These are phyloP conservation scores for Hiodon tergisus DNA, from an alignment of 2,113 vertebrate genomes.

Conservation along the genomic window DNA sequence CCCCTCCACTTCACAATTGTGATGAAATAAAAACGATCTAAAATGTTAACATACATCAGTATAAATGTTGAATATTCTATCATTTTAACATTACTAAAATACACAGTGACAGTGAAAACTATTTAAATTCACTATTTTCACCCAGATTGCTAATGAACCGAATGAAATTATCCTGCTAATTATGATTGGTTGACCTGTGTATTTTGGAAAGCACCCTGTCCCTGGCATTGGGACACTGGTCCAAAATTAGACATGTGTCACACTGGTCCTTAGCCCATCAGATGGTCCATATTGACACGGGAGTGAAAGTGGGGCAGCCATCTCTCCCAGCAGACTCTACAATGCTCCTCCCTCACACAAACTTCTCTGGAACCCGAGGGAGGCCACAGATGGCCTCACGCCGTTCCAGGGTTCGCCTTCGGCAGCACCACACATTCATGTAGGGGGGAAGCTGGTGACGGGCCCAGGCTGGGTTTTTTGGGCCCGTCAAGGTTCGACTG, in stretches of 20 bases:
- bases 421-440: conserved; percentile 54
- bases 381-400: conserved; percentile 56
- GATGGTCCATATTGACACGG: conserved; percentile 64
- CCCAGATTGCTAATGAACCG: conserved; percentile 54
- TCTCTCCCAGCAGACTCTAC: conserved; percentile 54
- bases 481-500: conserved; percentile 13
- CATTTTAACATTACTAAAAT: neutral
- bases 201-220: conserved; percentile 59
- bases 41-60: neutral
- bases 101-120: conserved; percentile 10
- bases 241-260: conserved; percentile 67
- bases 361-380: conserved; percentile 30
- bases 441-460: conserved; percentile 14
- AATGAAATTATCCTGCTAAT: conserved; percentile 70
- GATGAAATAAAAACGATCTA: neutral
- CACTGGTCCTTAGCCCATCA: conserved; percentile 64
- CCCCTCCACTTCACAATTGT: neutral
- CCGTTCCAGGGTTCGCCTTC: conserved; percentile 59
- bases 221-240: conserved; percentile 47
- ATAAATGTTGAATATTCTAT: neutral
- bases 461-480: neutral
- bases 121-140: conserved; percentile 10
- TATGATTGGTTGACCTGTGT: conserved; percentile 58
- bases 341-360: conserved; percentile 40
- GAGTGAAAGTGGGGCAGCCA: conserved; percentile 63